phyloP scores from a whole-genome alignment of 2,113 vertebrate genomes.

The Patagioenas fasciata region DNA sequence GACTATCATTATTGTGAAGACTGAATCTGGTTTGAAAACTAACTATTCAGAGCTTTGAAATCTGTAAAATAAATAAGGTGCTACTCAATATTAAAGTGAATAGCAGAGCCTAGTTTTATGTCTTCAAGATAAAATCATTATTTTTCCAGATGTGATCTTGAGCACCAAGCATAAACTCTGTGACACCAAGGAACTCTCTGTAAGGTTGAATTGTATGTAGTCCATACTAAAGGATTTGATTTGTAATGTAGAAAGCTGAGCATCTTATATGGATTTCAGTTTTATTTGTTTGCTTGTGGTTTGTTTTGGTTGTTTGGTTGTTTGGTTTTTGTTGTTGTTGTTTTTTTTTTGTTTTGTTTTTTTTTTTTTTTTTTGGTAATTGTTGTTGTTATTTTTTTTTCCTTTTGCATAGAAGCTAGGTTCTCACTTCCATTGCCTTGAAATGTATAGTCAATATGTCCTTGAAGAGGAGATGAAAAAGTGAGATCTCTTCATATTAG shows the following conservation, averaged over 20 bases:
- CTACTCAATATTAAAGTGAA: neutral
- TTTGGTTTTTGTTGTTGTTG: neutral
- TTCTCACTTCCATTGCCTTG: neutral
- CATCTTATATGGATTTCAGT: accelerated
- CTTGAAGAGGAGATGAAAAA: neutral
- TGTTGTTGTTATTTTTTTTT: too few relatives aligned
- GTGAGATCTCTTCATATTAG: neutral
- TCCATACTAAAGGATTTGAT: neutral
- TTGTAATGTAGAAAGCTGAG: neutral
- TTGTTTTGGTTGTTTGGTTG: too few relatives aligned
- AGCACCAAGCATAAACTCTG: neutral
- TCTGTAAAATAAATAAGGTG: neutral
- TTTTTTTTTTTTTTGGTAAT: neutral
- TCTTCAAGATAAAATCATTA: neutral
- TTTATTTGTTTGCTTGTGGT: neutral
- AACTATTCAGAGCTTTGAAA: neutral
- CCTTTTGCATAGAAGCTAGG: neutral
- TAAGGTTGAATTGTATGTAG: neutral
- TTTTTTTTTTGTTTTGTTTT: neutral
- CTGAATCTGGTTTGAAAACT: neutral
- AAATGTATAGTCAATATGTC: neutral
- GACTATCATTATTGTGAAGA: neutral
- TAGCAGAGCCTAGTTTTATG: neutral
- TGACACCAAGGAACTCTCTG: neutral
- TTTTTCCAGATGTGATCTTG: neutral